Percentiles rank a stretch among this genome's conserved stretches.
These are phyloP conservation scores for Pitta sordida DNA, from an alignment of 2,113 vertebrate species.

Conservation along the genomic window DNA sequence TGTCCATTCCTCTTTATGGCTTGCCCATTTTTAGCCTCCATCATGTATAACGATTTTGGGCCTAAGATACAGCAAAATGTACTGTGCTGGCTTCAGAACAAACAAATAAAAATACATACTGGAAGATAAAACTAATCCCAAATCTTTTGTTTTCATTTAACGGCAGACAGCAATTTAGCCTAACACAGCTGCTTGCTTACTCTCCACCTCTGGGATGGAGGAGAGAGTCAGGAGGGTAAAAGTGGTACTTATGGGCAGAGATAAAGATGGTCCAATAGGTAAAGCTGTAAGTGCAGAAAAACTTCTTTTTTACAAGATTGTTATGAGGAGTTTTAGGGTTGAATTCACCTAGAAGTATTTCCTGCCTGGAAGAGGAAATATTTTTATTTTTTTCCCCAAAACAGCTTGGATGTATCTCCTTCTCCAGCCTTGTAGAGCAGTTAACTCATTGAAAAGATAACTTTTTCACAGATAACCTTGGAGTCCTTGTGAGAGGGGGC, in stretches of 20 bases:
- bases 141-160: not conserved
- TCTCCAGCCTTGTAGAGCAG: no score
- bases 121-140: not conserved
- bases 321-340: no score
- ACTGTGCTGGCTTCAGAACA: not conserved
- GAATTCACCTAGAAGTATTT: no score
- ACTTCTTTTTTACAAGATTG: no score
- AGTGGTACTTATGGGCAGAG: not conserved
- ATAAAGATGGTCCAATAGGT: not conserved
- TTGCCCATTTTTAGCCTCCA: not conserved
- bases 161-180: not conserved
- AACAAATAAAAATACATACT: not conserved
- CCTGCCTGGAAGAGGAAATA: no score
- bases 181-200: not conserved
- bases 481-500: no score
- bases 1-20: not conserved
- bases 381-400: no score
- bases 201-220: accelerated
- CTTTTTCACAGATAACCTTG: no score
- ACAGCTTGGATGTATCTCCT: no score
- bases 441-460: no score
- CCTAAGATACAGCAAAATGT: not conserved
- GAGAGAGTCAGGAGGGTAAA: not conserved
- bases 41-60: not conserved
- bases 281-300: not conserved